These are phyloP conservation scores for Mylabris sibirica DNA, from an alignment of 2,888 invertebrate genomes.

Conservation along the genomic window DNA sequence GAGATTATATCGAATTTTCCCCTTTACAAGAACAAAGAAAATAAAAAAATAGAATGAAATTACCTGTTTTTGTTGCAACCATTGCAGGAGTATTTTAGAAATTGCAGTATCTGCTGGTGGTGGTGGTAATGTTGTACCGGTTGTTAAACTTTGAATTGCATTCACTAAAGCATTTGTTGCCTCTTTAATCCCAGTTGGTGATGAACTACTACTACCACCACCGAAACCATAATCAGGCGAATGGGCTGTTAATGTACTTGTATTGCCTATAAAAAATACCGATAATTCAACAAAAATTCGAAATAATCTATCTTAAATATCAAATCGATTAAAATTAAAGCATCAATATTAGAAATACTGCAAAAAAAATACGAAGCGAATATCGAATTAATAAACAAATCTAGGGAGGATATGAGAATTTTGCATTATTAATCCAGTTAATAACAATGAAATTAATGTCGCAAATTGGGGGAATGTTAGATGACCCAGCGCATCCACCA, in stretches of 20 bases:
- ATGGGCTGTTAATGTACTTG: slow-evolving; percentile 56
- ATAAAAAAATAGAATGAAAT: slow-evolving; percentile 29
- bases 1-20: background rate
- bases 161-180: slow-evolving; percentile 71
- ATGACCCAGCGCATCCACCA: slow-evolving; percentile 1
- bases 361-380: background rate
- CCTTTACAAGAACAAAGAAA: background rate
- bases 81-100: slow-evolving; percentile 70
- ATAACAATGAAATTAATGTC: background rate
- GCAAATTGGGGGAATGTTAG: background rate
- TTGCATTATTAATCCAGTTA: no score
- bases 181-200: slow-evolving; percentile 67
- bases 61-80: slow-evolving; percentile 66
- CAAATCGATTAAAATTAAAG: slow-evolving; percentile 14
- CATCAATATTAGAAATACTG: slow-evolving; percentile 1
- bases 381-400: background rate
- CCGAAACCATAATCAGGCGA: slow-evolving; percentile 59
- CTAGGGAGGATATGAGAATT: background rate
- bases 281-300: background rate
- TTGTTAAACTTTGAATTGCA: slow-evolving; percentile 68
- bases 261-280: slow-evolving; percentile 53
- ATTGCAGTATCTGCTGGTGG: slow-evolving; percentile 74
- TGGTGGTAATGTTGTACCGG: slow-evolving; percentile 64
- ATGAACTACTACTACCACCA: slow-evolving; percentile 33
- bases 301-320: background rate